phyloP scores from a whole-genome alignment of 1,140 invertebrate species.

The Riptortus pedestris region DNA sequence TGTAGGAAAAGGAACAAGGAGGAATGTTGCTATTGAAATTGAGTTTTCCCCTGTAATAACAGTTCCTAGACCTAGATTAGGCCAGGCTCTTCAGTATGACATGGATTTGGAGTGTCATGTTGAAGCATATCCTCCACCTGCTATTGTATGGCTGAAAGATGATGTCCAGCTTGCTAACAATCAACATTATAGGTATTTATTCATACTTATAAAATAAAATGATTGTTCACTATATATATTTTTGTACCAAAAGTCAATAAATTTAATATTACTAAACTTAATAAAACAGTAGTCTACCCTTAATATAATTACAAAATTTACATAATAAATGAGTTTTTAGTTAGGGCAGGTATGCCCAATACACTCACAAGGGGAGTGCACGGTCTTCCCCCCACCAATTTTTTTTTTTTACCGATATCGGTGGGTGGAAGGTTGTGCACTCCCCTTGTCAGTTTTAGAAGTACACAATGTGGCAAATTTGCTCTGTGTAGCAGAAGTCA shows the following conservation, averaged over 20 bases:
- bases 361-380: too few species aligned
- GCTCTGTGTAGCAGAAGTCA: too few species aligned
- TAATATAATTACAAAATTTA: neutral
- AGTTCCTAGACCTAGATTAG: conserved; percentile 64
- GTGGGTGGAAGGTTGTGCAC: too few species aligned
- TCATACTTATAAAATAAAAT: neutral
- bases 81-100: conserved; percentile 81
- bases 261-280: conserved; percentile 1
- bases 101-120: conserved; percentile 88
- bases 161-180: conserved; percentile 69
- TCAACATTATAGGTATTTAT: conserved; percentile 61
- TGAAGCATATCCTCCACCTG: conserved; percentile 81
- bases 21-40: conserved; percentile 81
- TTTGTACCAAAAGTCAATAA: neutral
- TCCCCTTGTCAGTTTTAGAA: too few species aligned
- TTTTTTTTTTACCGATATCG: too few species aligned
- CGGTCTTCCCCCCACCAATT: too few species aligned
- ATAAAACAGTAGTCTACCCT: neutral
- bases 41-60: conserved; percentile 78
- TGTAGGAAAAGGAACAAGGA: conserved; percentile 68
- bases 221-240: neutral
- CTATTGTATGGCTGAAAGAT: conserved; percentile 78
- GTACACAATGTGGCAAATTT: too few species aligned
- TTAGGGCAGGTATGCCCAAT: too few species aligned
- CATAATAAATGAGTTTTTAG: too few species aligned